Conservation (phyloP, 2,888 invertebrate species). For the Napeogenes inachia region DNA sequence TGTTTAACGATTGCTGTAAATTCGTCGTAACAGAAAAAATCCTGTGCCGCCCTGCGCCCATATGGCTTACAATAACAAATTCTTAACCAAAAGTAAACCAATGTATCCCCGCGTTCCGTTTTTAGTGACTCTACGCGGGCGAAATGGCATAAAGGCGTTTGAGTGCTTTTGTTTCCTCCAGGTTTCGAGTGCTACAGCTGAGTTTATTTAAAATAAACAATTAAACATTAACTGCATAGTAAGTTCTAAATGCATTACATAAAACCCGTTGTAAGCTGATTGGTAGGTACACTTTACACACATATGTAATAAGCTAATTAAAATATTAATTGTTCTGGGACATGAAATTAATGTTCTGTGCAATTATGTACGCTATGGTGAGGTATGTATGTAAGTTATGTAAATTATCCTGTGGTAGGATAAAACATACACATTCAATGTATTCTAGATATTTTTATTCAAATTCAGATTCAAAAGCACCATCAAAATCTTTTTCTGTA, state of each 20-base stretch:
- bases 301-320: neutral
- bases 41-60: constrained; percentile 58
- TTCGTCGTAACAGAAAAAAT: constrained; percentile 63
- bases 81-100: constrained; percentile 73
- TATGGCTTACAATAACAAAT: constrained; percentile 74
- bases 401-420: too few relatives aligned
- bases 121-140: constrained; percentile 46
- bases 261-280: neutral
- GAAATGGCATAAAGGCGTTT: constrained; percentile 55
- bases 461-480: constrained; percentile 32
- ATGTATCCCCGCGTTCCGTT: constrained; percentile 60
- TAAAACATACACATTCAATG: too few relatives aligned
- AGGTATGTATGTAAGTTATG: too few relatives aligned
- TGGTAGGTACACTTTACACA: neutral
- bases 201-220: constrained; percentile 40
- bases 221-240: constrained; percentile 20
- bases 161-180: constrained; percentile 49
- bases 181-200: constrained; percentile 40
- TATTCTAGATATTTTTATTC: constrained; percentile 10
- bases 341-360: too few relatives aligned
- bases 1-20: constrained; percentile 65
- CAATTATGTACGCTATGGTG: too few relatives aligned
- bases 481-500: constrained; percentile 17
- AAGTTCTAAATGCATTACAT: neutral
- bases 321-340: too few relatives aligned